Evolutionary conservation across 2,797 vertebrate species (phyloP).

Genomic region (Cirrhinus mrigala): DNA sequence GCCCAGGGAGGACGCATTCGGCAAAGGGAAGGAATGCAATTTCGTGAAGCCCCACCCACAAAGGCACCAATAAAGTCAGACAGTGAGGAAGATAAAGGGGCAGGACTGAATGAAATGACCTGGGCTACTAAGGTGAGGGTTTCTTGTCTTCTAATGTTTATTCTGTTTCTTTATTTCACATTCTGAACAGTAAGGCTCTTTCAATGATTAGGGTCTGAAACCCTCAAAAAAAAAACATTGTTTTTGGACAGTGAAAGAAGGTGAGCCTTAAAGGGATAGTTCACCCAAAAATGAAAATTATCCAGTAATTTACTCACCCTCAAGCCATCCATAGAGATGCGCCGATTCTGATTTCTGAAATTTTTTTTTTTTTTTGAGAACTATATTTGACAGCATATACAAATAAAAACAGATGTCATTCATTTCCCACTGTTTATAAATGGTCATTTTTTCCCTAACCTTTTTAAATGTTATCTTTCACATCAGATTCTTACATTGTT

Average conservation of each 20-base stretch:
- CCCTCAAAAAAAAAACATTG: neutral
- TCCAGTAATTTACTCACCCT: no score
- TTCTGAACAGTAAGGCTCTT: neutral
- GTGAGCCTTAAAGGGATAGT: no score
- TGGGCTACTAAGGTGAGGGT: slow-evolving; percentile 89
- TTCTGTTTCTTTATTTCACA: neutral
- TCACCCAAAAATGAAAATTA: no score
- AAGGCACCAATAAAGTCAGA: slow-evolving; percentile 78
- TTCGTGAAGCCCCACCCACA: slow-evolving; percentile 64
- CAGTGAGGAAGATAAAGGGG: slow-evolving; percentile 86
- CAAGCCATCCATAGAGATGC: no score
- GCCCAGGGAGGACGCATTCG: slow-evolving; percentile 93
- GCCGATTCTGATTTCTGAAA: no score
- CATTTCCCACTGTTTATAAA: no score
- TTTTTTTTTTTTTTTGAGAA: no score
- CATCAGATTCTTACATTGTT: no score
- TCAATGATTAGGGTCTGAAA: neutral
- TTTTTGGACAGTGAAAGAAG: neutral
- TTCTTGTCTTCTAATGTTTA: neutral
- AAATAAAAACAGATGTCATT: no score
- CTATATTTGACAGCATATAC: no score
- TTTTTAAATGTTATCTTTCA: no score
- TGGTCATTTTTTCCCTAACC: no score
- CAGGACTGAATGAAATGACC: slow-evolving; percentile 78
- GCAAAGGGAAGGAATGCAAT: slow-evolving; percentile 84